Conservation (phyloP, 2,797 vertebrate species). For the Onychomys arenicola region DNA sequence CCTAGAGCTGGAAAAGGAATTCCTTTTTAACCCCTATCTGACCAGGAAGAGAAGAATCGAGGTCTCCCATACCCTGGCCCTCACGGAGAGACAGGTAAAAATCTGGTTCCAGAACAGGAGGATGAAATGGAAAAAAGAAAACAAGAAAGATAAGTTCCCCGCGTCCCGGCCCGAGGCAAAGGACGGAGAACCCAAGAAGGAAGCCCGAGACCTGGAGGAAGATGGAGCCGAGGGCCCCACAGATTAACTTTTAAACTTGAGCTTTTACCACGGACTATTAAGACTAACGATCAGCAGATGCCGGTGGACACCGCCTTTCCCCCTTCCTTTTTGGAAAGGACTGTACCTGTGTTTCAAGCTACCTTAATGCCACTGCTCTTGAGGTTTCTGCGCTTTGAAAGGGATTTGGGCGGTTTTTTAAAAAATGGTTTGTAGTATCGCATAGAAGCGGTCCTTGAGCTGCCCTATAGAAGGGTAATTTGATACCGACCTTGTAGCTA, state of each 20-base stretch:
- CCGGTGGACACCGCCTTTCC: conserved; percentile 15
- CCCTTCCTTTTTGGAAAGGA: conserved; percentile 68
- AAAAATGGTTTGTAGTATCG: conserved; percentile 50
- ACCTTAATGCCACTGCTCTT: conserved; percentile 76
- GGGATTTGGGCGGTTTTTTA: conserved; percentile 76
- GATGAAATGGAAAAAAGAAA: conserved; percentile 94
- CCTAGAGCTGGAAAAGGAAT: conserved; percentile 92
- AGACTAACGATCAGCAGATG: conserved; percentile 68
- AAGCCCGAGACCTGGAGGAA: conserved; percentile 87
- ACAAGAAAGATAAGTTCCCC: conserved; percentile 93
- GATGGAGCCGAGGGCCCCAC: conserved; percentile 84
- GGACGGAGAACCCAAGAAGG: conserved; percentile 88
- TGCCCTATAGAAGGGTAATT: conserved; percentile 80
- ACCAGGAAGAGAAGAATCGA: conserved; percentile 92
- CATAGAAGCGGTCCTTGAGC: conserved; percentile 70
- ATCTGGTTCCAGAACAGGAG: conserved; percentile 93
- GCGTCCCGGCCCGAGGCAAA: conserved; percentile 89
- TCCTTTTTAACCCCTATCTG: conserved; percentile 93
- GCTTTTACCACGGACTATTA: conserved; percentile 76
- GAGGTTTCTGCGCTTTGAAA: conserved; percentile 80
- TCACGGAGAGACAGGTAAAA: conserved; percentile 92
- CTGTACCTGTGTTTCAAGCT: conserved; percentile 77
- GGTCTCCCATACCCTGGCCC: conserved; percentile 91
- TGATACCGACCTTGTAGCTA: conserved; percentile 83
- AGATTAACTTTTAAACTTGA: conserved; percentile 82